Base-by-base conservation (phyloP, 2,797 vertebrate genomes). In the Gambusia yucatana region DNA sequence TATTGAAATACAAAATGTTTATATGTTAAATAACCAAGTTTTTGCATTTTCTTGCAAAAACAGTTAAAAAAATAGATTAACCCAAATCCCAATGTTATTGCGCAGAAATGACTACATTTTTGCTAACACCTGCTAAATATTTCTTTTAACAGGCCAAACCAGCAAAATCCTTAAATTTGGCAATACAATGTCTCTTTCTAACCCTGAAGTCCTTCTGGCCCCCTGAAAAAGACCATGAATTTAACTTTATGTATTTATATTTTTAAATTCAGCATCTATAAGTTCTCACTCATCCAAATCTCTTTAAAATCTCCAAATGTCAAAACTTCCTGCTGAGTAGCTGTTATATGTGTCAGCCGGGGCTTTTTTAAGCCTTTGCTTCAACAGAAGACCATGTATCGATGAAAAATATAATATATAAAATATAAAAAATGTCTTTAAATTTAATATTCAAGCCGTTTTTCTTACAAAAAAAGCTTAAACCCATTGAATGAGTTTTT, bases 371-470 rank as follows among this genome's bases (percentile, higher is more conserved):
- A 77, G 75, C 72, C 78, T 85, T 69, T 69, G 65, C 78, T 44
- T 36, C 57, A 63, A 70, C 73, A 76, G 80, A 83, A 81, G 65
- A 78, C 78, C 73, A 76, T 3, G 50, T 77, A 65, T 76, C 47
- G 74, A 75, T 77, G 43, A 78, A 76, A 81, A 85, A 81, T 46
- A 79, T 78, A 82, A 80, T 50, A 77, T 69, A 59, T 78, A 82
- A 80, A 57, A 77, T 69, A 59, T 41, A 72, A 70, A 77, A 52
- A 11, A 77, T 67, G 67, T 44, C 41, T 85, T 88, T 81, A 50
- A 85, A 89, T 82, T 75, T 83, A 79, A 89, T 75, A 84, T 81
- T 84, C 30, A 82, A 74, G 17, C 71, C 57, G 59, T 47, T 80
- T 77, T 11, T 25, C 63, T 76, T 81, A 50, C 46, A 30, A 79